phyloP scores from a whole-genome alignment of 2,888 invertebrate genomes.

The Drosophila merina region DNA sequence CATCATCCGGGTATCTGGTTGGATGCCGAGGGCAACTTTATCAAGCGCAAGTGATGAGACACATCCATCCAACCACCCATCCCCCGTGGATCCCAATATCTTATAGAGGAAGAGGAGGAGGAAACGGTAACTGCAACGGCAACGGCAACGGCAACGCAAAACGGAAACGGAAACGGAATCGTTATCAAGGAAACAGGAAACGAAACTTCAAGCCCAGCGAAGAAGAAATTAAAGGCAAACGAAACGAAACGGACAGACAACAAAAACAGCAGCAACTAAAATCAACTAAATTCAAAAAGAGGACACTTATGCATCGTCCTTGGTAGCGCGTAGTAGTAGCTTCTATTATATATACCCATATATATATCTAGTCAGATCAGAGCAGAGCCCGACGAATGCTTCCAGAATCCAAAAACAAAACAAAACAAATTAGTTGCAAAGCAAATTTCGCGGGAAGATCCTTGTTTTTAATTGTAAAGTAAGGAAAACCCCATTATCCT shows the following conservation, averaged over 20 bases:
- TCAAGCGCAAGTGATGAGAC: constrained; percentile 70
- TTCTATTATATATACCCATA: constrained; percentile 58
- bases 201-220: constrained; percentile 74
- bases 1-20: constrained; percentile 71
- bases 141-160: not conserved
- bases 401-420: constrained; percentile 38
- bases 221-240: constrained; percentile 43
- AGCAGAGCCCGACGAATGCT: constrained; percentile 63
- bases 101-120: not conserved
- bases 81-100: constrained; percentile 26
- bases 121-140: not conserved
- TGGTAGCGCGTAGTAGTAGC: constrained; percentile 50
- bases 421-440: constrained; percentile 67
- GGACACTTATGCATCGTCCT: constrained; percentile 46
- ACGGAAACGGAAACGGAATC: not conserved
- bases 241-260: constrained; percentile 11
- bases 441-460: constrained; percentile 58
- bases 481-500: constrained; percentile 18
- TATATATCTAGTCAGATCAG: constrained; percentile 75
- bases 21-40: constrained; percentile 82
- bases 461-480: constrained; percentile 49
- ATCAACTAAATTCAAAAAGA: constrained; percentile 30
- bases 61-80: constrained; percentile 36
- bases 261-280: constrained; percentile 44
- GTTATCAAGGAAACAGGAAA: constrained; percentile 30